phyloP scores from a whole-genome alignment of 2,888 invertebrate species.

The Eilema depressum region DNA sequence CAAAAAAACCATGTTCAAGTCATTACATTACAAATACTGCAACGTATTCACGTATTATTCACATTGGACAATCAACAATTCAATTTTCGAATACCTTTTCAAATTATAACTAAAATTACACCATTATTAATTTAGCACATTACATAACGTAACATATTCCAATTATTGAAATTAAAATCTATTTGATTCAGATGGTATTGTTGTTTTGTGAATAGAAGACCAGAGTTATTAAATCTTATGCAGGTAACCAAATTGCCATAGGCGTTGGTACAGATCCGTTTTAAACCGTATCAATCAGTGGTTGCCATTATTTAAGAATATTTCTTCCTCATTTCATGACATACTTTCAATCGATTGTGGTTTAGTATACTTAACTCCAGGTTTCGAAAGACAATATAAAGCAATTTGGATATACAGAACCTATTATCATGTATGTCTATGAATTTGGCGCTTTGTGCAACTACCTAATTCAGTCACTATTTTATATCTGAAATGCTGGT shows the following conservation, averaged over 20 bases:
- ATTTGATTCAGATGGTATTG: not conserved
- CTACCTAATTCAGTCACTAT: no score
- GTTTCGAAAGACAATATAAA: not conserved
- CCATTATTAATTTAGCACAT: not conserved
- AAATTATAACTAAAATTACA: not conserved
- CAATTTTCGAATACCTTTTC: not conserved
- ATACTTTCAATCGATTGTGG: slow-evolving; percentile 13
- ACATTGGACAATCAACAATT: not conserved
- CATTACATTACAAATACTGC: no score
- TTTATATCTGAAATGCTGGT: no score
- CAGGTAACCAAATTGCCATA: not conserved
- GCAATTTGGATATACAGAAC: no score
- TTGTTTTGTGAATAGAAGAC: not conserved
- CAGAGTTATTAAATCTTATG: not conserved
- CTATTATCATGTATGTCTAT: no score
- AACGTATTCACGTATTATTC: not conserved
- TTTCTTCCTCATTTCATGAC: slow-evolving; percentile 2
- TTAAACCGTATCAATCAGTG: slow-evolving; percentile 2
- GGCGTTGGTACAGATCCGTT: not conserved
- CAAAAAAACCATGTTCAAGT: no score
- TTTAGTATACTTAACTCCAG: not conserved
- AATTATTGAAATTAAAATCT: not conserved
- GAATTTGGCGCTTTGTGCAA: no score
- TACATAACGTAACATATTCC: not conserved
- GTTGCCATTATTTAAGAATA: not conserved